Percentiles rank a stretch among this genome's conserved stretches.
These are phyloP conservation scores for Ifrita kowaldi DNA, from an alignment of 2,113 vertebrate species.

Conservation along the genomic window DNA sequence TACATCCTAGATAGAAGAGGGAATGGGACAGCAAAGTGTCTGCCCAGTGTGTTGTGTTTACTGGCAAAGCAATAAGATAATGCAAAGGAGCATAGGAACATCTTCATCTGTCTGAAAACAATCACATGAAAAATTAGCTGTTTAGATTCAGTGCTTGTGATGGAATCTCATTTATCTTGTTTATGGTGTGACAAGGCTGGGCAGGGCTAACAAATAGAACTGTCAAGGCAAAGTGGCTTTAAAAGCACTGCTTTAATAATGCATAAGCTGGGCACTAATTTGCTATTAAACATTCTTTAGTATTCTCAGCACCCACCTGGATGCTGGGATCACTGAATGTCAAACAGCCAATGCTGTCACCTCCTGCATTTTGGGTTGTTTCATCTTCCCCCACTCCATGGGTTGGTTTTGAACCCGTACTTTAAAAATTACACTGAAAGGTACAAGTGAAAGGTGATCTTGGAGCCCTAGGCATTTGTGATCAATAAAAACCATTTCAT, in stretches of 20 bases:
- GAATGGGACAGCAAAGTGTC: neutral
- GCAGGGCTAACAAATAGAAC: neutral
- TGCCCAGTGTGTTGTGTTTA: neutral
- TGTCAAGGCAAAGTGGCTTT: neutral
- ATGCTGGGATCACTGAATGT: neutral
- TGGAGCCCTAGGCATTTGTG: neutral
- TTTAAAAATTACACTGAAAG: neutral
- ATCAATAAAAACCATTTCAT: neutral
- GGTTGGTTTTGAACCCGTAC: neutral
- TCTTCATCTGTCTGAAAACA: neutral
- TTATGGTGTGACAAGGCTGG: neutral
- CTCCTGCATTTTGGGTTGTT: neutral
- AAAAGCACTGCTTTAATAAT: constrained; percentile 8
- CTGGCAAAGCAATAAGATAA: neutral
- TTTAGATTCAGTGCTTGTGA: neutral
- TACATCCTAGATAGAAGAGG: neutral
- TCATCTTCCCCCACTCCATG: neutral
- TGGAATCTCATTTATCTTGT: neutral
- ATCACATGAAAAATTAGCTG: neutral
- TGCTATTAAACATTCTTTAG: neutral
- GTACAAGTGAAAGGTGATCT: neutral
- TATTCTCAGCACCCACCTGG: neutral
- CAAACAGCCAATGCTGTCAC: neutral
- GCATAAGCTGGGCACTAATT: neutral
- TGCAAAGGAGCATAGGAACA: neutral